phyloP scores from a whole-genome alignment of 2,888 invertebrate genomes.

The Eumacrocentrus americanus region DNA sequence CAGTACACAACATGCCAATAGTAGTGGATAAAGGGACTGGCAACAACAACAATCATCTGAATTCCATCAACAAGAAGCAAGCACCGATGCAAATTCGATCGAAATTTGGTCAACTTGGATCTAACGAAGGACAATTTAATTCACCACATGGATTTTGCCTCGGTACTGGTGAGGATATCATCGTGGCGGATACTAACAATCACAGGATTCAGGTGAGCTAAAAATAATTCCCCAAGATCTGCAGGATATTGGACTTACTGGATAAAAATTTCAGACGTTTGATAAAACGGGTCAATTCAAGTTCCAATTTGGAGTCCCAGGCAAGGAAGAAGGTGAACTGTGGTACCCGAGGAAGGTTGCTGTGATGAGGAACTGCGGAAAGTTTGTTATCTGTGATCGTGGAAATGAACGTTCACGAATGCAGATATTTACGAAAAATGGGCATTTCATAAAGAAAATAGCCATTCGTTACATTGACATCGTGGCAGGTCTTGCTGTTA shows the following conservation, averaged over 20 bases:
- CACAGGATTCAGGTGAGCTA: slow-evolving; percentile 90
- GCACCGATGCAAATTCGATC: slow-evolving; percentile 87
- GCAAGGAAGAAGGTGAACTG: slow-evolving; percentile 94
- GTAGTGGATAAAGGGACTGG: slow-evolving; percentile 49
- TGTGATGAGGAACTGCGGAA: slow-evolving; percentile 83
- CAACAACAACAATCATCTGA: slow-evolving; percentile 52
- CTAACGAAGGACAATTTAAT: slow-evolving; percentile 92
- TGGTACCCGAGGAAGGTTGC: slow-evolving; percentile 98
- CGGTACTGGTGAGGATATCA: slow-evolving; percentile 92
- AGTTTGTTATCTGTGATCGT: slow-evolving; percentile 94
- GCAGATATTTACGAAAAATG: slow-evolving; percentile 96
- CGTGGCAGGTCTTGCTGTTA: slow-evolving; percentile 93
- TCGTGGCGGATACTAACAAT: slow-evolving; percentile 96
- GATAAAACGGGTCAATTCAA: slow-evolving; percentile 92
- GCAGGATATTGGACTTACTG: too few species aligned
- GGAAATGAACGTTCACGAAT: slow-evolving; percentile 95
- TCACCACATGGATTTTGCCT: slow-evolving; percentile 97
- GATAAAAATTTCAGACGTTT: slow-evolving; percentile 84
- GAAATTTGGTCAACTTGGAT: slow-evolving; percentile 93
- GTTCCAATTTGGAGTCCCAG: slow-evolving; percentile 93
- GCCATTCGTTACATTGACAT: slow-evolving; percentile 88
- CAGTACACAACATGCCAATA: slow-evolving; percentile 56
- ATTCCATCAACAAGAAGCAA: slow-evolving; percentile 66
- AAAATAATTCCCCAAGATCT: too few species aligned
- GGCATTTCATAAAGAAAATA: slow-evolving; percentile 94